Base-by-base conservation (phyloP, 1,140 invertebrate genomes). In the Anadara kagoshimensis region DNA sequence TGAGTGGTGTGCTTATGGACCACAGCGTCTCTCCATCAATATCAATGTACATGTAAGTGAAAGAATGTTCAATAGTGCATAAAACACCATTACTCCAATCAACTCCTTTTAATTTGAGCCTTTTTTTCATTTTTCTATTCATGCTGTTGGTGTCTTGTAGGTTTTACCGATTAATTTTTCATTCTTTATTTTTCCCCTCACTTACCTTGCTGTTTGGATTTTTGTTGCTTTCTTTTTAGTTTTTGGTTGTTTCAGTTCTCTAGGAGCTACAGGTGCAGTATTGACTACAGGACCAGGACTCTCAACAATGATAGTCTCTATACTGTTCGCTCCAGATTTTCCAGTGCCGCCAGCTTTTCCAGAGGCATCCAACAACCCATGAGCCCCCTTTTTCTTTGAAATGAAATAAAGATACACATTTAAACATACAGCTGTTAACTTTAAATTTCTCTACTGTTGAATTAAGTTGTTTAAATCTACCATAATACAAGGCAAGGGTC, bases 271-370 rank as follows among this genome's bases (percentile, higher is more conserved):
- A 44, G 83, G 80, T 29, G 78, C 64, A 5, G 81, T 83, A 61
- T 87, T 87, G 0, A 87, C 78, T 24, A 87, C 83, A 53, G 84
- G 84, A 1, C 80, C 84, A 49, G 84, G 85, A 72, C 84, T 85
- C 47, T 81, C 78, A 12, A 87, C 85, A 57, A 86, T 79, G n/a
- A 87, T 87, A 36, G 11, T 75, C 74, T 75, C 71, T 64, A 3
- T 26, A 51, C 4, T 12, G 68, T 54, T 16, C 56, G 41, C 45
- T 75, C 29, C 20, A 71, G n/a, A 10, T 57, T 54, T 57, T 51
- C 18, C 26, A 66, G 56, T 66, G 54, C 51, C 8, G 51, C 12
- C 12, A 41, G 69, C 53, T 73, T 76, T 49, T 59, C 71, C 75
- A 69, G 68, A 43, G 51, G 67, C 53, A n/a, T 75, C 67, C 41